Evolutionary conservation across 2,888 invertebrate species (phyloP), one percentile per base, ranked within the genome.

Genomic region (Tryphoninae sp.): DNA sequence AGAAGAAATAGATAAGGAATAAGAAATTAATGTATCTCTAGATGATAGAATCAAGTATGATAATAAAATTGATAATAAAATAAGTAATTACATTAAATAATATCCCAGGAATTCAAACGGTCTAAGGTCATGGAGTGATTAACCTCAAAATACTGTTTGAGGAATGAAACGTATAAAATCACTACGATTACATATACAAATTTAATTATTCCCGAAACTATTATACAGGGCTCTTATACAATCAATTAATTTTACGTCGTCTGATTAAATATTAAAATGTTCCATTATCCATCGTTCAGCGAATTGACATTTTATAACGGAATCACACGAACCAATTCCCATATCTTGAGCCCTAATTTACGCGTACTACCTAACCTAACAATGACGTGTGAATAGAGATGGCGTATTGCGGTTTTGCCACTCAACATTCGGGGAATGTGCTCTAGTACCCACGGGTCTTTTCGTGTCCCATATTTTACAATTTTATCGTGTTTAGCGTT

Each of bases 381-480:
- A 77, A 65, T 74, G 79, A 82, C 79, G 79, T 77, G 55, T 64
- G 61, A 68, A 51, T 72, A 80, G 55, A 73, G 79, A 80, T 80
- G 79, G 82, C 82, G 79, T 80, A 82, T 77, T 58, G 75, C 59
- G 73, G 77, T 64, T 77, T 16, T 22, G 19, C 42, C 65, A 77
- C 69, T 71, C 55, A 80, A 77, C 79, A 74, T 77, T 77, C 64
- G 77, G 73, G 79, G 79, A 79, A 82, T 81, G 81, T 75, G 72
- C 49, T 68, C 75, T 74, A 73, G 68, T 75, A 79, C 33, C 53
- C 80, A 65, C 69, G 16, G 71, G 33, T 62, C 22, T 64, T 42
- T 69, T 77, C 64, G 72, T 72, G 72, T 73, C 51, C 82, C 82
- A 82, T 80, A 82, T 82, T 82, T 80, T 73, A 79, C 67, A 49